These are phyloP conservation scores for Stenodera caucasica DNA, from an alignment of 2,888 invertebrate genomes.

Conservation along the genomic window DNA sequence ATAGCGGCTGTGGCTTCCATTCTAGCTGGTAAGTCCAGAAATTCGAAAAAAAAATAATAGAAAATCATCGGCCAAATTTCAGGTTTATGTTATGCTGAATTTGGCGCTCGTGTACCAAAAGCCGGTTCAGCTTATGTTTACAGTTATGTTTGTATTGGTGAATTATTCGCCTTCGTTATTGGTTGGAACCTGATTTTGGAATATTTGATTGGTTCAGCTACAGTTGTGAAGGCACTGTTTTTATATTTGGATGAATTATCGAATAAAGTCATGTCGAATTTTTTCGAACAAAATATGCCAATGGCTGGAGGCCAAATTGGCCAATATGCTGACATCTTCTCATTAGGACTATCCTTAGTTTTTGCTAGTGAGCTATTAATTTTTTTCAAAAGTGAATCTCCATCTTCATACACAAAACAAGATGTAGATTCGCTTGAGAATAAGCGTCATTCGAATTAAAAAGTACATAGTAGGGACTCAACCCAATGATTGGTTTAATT, in stretches of 20 bases:
- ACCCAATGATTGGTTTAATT: no score
- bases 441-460: no score
- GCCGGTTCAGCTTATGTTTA: conserved; percentile 93
- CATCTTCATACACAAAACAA: no score
- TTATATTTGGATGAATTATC: no score
- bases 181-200: conserved; percentile 94
- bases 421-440: no score
- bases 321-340: no score
- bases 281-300: no score
- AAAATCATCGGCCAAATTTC: background rate
- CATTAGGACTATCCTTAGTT: no score
- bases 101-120: conserved; percentile 83
- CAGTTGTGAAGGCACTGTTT: background rate
- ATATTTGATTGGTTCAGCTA: conserved; percentile 72
- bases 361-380: no score
- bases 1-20: conserved; percentile 86
- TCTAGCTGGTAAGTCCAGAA: conserved; percentile 71
- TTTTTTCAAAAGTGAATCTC: no score
- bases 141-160: conserved; percentile 91
- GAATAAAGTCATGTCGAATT: conserved; percentile 53
- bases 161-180: conserved; percentile 87
- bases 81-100: conserved; percentile 90
- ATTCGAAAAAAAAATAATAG: background rate
- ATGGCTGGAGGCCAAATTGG: no score
- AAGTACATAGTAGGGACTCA: no score